Percentiles rank a stretch among this genome's conserved stretches.
These are phyloP conservation scores for Eurosta solidaginis DNA, from an alignment of 1,140 invertebrate species.

Conservation along the genomic window DNA sequence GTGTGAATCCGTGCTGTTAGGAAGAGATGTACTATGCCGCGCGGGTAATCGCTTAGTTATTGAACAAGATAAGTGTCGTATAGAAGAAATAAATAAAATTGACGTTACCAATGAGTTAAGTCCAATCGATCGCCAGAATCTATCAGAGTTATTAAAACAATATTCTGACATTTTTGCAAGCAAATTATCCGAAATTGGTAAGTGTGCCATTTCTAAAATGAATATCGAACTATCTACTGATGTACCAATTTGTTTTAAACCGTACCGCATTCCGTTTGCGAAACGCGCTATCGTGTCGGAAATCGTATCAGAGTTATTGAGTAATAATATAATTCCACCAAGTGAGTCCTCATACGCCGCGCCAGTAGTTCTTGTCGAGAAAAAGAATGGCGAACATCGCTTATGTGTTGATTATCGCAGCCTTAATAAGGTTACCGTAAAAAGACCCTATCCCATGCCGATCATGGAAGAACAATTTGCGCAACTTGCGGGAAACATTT, in stretches of 20 bases:
- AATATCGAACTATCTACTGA: too few species aligned
- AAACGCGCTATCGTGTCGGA: constrained; percentile 5
- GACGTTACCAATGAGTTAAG: not conserved
- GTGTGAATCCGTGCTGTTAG: not conserved
- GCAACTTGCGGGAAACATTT: constrained; percentile 35
- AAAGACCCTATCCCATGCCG: constrained; percentile 63
- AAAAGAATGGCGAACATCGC: too few species aligned
- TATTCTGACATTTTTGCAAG: not conserved
- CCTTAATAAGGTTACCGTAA: constrained; percentile 56
- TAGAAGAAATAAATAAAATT: too few species aligned
- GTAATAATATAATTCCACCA: too few species aligned
- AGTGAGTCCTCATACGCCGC: not conserved
- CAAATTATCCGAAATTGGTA: too few species aligned
- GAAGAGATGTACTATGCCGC: too few species aligned
- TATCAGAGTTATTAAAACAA: not conserved
- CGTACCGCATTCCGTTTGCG: constrained; percentile 14
- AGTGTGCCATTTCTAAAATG: too few species aligned
- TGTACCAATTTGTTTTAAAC: too few species aligned
- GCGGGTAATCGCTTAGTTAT: too few species aligned
- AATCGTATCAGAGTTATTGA: not conserved
- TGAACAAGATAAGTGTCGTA: too few species aligned
- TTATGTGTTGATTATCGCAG: too few species aligned
- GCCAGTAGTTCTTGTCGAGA: too few species aligned
- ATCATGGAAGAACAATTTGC: constrained; percentile 61
- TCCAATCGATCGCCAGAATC: not conserved